Evolutionary conservation across 2,113 vertebrate genomes (phyloP).

Genomic region (Riparia riparia): DNA sequence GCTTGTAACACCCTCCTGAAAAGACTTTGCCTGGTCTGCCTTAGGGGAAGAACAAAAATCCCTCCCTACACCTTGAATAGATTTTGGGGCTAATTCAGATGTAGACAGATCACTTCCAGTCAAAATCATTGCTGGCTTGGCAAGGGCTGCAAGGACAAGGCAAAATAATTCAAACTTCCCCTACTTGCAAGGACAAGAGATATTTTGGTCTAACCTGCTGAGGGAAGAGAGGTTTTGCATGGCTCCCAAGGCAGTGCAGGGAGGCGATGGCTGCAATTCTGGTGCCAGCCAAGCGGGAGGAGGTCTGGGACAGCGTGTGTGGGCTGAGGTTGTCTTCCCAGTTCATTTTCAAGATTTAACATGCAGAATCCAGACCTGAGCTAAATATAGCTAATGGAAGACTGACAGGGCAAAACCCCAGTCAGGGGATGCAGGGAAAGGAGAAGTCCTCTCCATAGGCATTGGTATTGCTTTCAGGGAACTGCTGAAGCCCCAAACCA

Average conservation of each 20-base stretch:
- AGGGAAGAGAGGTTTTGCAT: not conserved
- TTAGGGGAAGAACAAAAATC: not conserved
- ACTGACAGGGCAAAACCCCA: not conserved
- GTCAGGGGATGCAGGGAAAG: not conserved
- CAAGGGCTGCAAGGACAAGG: not conserved
- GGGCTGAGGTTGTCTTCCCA: not conserved
- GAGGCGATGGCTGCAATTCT: not conserved
- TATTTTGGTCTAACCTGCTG: not conserved
- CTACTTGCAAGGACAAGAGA: not conserved
- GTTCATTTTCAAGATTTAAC: not conserved
- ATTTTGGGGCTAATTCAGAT: not conserved
- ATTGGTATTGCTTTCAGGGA: not conserved
- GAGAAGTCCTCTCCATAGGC: fast-evolving
- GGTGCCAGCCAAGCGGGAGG: not conserved
- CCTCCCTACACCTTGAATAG: not conserved
- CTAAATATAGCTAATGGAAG: not conserved
- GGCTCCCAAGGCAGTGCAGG: not conserved
- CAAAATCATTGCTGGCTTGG: fast-evolving
- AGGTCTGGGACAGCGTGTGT: not conserved
- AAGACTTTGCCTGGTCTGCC: not conserved
- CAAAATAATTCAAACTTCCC: not conserved
- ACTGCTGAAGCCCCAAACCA: not conserved
- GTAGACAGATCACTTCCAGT: fast-evolving
- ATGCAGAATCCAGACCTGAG: not conserved
- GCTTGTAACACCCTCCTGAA: not conserved